Percentiles rank a stretch among this genome's conserved stretches.
phyloP scores from a whole-genome alignment of 2,113 vertebrate genomes.

The Thunnus maccoyii region DNA sequence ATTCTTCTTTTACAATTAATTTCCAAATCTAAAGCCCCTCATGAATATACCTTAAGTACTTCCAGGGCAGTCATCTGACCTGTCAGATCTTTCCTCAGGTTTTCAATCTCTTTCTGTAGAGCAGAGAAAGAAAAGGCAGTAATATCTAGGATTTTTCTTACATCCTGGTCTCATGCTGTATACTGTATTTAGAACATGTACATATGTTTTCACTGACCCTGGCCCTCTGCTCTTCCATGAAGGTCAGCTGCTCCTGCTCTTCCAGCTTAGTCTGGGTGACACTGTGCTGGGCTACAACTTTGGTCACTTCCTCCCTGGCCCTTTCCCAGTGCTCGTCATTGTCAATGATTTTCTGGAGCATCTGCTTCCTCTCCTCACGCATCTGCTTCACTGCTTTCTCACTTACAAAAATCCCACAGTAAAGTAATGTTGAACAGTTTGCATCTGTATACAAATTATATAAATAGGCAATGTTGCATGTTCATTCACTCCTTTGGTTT shows the following conservation, averaged over 20 bases:
- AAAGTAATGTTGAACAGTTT: conserved; percentile 16
- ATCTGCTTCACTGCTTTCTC: conserved; percentile 75
- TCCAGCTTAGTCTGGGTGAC: conserved; percentile 77
- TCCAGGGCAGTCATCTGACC: conserved; percentile 56
- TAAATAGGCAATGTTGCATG: background rate
- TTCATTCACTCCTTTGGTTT: background rate
- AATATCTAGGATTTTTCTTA: conserved; percentile 11
- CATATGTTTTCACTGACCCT: conserved; percentile 75
- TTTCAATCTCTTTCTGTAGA: conserved; percentile 72
- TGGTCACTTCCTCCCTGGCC: conserved; percentile 79
- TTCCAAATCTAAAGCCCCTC: background rate
- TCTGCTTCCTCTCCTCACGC: conserved; percentile 71
- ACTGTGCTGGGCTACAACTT: conserved; percentile 68
- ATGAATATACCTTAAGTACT: conserved; percentile 73
- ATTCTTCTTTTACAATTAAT: conserved; percentile 1
- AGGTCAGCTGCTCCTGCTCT: conserved; percentile 71
- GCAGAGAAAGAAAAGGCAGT: conserved; percentile 24
- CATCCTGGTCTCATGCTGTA: conserved; percentile 6
- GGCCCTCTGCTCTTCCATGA: conserved; percentile 70
- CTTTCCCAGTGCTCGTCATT: conserved; percentile 80
- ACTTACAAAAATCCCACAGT: conserved; percentile 61
- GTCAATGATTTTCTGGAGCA: conserved; percentile 75
- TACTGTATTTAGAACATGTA: conserved; percentile 26
- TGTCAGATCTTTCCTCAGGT: conserved; percentile 63
- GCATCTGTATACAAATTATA: background rate